Evolutionary conservation across 2,113 vertebrate species (phyloP).

Genomic region (Jaculus jaculus): DNA sequence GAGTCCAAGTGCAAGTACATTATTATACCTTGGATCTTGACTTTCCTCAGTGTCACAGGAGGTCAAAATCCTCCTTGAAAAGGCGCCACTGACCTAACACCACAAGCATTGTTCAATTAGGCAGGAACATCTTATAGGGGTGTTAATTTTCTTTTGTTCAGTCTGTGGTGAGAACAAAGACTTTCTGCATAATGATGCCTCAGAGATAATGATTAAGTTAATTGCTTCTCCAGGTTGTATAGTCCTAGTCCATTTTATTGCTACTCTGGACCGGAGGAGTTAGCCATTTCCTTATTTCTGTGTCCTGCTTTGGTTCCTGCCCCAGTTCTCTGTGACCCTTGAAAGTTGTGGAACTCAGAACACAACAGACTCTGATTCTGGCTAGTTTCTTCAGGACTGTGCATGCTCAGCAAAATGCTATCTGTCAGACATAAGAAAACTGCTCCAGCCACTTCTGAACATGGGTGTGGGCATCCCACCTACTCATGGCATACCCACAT

Average conservation of each 20-base stretch:
- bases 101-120: neutral
- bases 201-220: conserved; percentile 52
- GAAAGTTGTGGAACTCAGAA: conserved; percentile 46
- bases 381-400: conserved; percentile 44
- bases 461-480: too few species aligned
- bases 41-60: neutral
- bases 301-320: conserved; percentile 43
- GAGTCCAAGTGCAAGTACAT: neutral
- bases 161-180: conserved; percentile 8
- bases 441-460: neutral
- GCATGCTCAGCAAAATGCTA: conserved; percentile 46
- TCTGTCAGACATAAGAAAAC: conserved; percentile 37
- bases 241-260: conserved; percentile 29
- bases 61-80: neutral
- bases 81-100: neutral
- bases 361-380: conserved; percentile 40
- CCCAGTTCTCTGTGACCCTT: conserved; percentile 44
- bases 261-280: neutral
- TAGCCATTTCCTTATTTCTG: conserved; percentile 61
- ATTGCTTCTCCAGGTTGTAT: conserved; percentile 61
- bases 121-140: neutral
- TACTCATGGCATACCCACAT: rapidly evolving
- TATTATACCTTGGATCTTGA: neutral
- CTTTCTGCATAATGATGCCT: conserved; percentile 37
- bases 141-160: conserved; percentile 47